Base-by-base conservation (phyloP, 1,140 invertebrate genomes). In the Heliconius nattereri region DNA sequence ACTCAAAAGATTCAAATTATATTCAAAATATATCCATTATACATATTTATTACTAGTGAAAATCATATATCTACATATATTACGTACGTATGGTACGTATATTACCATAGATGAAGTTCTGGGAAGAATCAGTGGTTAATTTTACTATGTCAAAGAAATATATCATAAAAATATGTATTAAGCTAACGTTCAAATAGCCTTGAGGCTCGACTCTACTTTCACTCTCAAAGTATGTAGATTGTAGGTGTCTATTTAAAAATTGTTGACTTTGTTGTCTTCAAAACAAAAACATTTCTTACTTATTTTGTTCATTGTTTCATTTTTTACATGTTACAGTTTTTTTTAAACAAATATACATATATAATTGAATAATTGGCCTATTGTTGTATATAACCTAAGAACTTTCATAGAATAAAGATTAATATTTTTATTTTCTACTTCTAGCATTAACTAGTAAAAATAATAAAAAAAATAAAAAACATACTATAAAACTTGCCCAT, bases 181-280 rank as follows among this genome's bases (percentile, higher is more conserved):
- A 45, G 40, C 40, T 66, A 29, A 66, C 60, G 2, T 66, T 29
- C 9, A 66, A 13, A 66, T 5, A 29, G 26, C 60, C 13, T 66
- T 66, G 23, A 16, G 9, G 57, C 23, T 66, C 9, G 13, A 66
- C 26, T 60, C 54, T 16, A 19, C 23, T 26, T 66, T 66, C 9
- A 13, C 3, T 29, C 23, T 66, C 26, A 66, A 66, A 66, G 8
- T 60, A 23, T 60, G 54, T n/a, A 57, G 54, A n/a, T 57, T 57
- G 54, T n/a, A 60, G 54, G 54, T 60, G 54, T 60, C 54, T 23
- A 60, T 60, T 23, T 60, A 60, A 66, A 66, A 66, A 66, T 66
- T 66, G 5, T 66, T 66, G 16, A 66, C 26, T 66, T 66, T 29
- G 60, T 66, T 66, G 60, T 66, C 13, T 66, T 29, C 60, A 66